phyloP scores from a whole-genome alignment of 2,113 vertebrate species.

The Neotragus moschatus region DNA sequence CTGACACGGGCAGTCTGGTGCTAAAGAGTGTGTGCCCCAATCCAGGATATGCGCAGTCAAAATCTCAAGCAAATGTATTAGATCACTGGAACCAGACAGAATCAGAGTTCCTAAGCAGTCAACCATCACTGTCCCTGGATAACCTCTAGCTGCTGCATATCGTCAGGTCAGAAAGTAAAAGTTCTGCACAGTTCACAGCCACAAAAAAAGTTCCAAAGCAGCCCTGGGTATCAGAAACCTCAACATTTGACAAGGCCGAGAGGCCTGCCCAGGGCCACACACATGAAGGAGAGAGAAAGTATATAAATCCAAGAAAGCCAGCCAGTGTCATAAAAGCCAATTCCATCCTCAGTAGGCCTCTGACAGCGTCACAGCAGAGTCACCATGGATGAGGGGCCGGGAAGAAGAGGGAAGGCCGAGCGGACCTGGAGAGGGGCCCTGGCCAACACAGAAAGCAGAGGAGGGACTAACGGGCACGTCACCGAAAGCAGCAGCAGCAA shows the following conservation, averaged over 20 bases:
- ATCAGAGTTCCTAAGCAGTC: neutral
- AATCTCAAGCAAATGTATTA: neutral
- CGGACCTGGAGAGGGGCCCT: neutral
- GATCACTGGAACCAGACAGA: neutral
- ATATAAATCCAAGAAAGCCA: neutral
- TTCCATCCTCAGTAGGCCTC: neutral
- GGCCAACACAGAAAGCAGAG: neutral
- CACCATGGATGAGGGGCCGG: neutral
- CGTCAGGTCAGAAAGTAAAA: neutral
- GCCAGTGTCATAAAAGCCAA: neutral
- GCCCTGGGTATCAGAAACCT: neutral
- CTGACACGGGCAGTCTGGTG: neutral
- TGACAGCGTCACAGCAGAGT: neutral
- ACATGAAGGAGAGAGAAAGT: neutral
- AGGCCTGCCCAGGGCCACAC: neutral
- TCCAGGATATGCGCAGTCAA: neutral
- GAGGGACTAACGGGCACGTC: fast-evolving
- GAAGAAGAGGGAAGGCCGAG: neutral
- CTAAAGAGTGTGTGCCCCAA: neutral
- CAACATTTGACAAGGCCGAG: neutral
- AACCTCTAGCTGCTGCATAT: neutral
- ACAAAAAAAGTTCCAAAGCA: neutral
- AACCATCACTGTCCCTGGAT: neutral
- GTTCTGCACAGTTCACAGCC: neutral
- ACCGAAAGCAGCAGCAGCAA: neutral